A percentile compares a stretch with the other conserved stretches of the same genome.
These are phyloP conservation scores for Leptinotarsa defecta DNA, from an alignment of 1,140 invertebrate species.

Conservation along the genomic window DNA sequence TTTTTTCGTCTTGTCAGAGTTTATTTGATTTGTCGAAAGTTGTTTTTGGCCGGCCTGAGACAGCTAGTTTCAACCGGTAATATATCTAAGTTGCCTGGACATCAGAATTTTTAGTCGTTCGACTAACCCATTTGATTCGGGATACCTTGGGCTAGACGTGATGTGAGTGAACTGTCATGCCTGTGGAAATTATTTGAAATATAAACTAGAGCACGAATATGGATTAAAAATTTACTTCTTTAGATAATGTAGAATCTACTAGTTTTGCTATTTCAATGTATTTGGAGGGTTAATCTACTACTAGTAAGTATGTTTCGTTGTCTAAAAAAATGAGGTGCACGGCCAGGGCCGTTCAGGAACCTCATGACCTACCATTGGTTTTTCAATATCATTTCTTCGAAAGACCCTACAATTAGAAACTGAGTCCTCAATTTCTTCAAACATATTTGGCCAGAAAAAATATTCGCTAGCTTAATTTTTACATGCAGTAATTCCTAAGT, in stretches of 20 bases:
- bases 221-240: background rate
- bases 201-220: background rate
- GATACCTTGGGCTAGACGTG: background rate
- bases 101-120: background rate
- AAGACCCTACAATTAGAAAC: background rate
- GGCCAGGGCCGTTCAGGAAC: background rate
- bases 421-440: background rate
- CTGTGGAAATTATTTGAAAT: background rate
- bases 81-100: background rate
- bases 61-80: background rate
- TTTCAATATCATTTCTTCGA: background rate
- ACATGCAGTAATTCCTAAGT: conserved; percentile 56
- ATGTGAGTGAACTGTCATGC: background rate
- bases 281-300: background rate
- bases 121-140: background rate
- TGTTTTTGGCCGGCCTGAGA: background rate
- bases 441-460: background rate
- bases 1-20: background rate
- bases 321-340: background rate
- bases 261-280: conserved; percentile 7
- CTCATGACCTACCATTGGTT: background rate
- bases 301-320: conserved; percentile 1
- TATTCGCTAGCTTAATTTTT: conserved; percentile 34
- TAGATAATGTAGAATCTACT: background rate
- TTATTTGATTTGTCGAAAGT: background rate